Base-by-base conservation (phyloP, 2,113 vertebrate species). In the Cichladusa arquata region DNA sequence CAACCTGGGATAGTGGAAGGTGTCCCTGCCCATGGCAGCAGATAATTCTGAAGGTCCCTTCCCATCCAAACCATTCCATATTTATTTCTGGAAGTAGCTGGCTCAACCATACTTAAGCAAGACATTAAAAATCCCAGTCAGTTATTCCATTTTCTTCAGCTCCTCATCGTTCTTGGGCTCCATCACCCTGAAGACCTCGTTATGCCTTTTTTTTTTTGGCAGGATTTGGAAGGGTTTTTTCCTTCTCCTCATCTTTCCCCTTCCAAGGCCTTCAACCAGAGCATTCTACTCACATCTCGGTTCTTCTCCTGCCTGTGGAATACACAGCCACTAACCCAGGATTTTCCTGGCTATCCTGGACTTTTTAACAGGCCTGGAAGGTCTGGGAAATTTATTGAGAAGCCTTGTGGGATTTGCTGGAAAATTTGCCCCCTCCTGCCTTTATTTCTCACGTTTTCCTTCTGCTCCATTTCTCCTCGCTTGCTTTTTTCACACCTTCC, bases 261-360 rank as follows among this genome's bases (percentile, higher is more conserved):
- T 56, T 31, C 11, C 1, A 14, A 62, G 14, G 7, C n/a, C 65
- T 65, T 62, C 60, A 72, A 19, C 26, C 11, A 2, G 19, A 44
- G 4, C 0, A 0, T 64, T 72, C 23, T 34, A 1, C 26, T 60
- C 45, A 8, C 0, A 5, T 53, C 54, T 28, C 13, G 7, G 12
- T 54, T 58, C 16, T 80, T 20, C 67, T 62, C 16, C 44, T 25
- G 5, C 72, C 19, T 26, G 10, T 44, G 28, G 58, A 45, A 25
- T 28, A 0, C 4, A 6, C 0, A 0, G 24, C 45, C 8, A 0
- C 64, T 54, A 65, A 70, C 56, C 7, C 47, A 16, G 53, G 69
- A 19, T 38, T 53, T 92, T 26, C 47, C 29, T 4, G 2, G 2
- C 26, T 36, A 19, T 70, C 42, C 50, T 6, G 0, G 8, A 6